Conservation (phyloP, 37 sponge, comb jelly and placozoan species). For the Mnemiopsis leidyi region DNA sequence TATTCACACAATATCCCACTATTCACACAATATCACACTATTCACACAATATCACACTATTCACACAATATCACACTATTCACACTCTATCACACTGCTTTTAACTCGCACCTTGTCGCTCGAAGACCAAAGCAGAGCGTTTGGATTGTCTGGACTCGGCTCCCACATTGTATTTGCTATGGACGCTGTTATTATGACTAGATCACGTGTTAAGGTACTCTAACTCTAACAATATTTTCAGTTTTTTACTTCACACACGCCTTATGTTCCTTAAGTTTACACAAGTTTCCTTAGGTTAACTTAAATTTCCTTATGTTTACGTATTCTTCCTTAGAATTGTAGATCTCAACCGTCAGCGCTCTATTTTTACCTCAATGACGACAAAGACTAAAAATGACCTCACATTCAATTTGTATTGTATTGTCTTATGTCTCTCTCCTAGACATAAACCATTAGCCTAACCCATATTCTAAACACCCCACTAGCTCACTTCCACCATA, state of each 20-base stretch:
- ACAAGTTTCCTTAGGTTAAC: too few species aligned
- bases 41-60: not conserved
- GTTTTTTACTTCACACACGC: not conserved
- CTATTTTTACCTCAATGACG: not conserved
- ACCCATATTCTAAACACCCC: not conserved
- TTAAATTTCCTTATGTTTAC: too few species aligned
- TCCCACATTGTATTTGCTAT: not conserved
- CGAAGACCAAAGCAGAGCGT: constrained; percentile 5
- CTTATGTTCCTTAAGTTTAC: too few species aligned
- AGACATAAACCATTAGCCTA: too few species aligned
- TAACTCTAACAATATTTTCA: not conserved
- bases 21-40: not conserved
- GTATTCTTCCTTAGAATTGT: too few species aligned
- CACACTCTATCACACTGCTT: not conserved
- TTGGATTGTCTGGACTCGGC: not conserved
- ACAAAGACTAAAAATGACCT: not conserved
- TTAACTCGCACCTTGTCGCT: not conserved
- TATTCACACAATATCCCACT: too few species aligned
- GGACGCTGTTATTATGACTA: constrained; percentile 2
- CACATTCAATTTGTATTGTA: not conserved
- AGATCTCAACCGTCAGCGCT: too few species aligned
- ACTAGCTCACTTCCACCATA: not conserved
- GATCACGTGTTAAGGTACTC: not conserved
- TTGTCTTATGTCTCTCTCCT: too few species aligned
- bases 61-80: not conserved